Evolutionary conservation across 64 coral and sea anemone genomes (phyloP).

Genomic region (Anthopleura sola): DNA sequence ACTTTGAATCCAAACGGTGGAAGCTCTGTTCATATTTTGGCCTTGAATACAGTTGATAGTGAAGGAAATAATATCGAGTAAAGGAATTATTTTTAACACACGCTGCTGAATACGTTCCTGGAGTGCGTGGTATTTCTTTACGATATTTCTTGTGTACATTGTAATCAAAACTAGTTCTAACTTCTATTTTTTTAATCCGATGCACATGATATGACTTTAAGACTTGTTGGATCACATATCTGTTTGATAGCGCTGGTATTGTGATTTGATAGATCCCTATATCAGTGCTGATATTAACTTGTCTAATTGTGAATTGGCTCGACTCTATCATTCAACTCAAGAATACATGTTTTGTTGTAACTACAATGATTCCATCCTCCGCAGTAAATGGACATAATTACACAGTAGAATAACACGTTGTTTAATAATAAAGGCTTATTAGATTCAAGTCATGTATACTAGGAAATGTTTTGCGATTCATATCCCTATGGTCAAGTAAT

Average conservation of each 20-base stretch:
- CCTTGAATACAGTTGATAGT: too few species aligned
- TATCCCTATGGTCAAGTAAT: too few species aligned
- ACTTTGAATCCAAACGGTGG: background rate
- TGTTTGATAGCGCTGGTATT: background rate
- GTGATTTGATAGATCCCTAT: too few species aligned
- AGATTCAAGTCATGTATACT: background rate
- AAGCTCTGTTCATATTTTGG: too few species aligned
- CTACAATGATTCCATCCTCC: background rate
- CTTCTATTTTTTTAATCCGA: background rate
- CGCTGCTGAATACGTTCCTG: background rate
- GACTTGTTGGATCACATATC: background rate
- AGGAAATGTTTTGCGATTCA: too few species aligned
- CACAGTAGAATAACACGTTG: background rate
- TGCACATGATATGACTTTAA: background rate
- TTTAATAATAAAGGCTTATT: background rate
- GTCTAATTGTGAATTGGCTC: background rate
- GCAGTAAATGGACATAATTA: background rate
- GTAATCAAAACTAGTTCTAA: conserved; percentile 4
- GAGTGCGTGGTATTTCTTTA: background rate
- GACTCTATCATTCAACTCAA: background rate
- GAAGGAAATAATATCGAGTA: background rate
- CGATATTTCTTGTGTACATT: background rate
- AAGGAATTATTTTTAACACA: background rate
- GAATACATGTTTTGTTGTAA: background rate
- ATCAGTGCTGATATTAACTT: background rate